Conservation (phyloP, 2,888 invertebrate genomes). For the Cheilosia urbana region DNA sequence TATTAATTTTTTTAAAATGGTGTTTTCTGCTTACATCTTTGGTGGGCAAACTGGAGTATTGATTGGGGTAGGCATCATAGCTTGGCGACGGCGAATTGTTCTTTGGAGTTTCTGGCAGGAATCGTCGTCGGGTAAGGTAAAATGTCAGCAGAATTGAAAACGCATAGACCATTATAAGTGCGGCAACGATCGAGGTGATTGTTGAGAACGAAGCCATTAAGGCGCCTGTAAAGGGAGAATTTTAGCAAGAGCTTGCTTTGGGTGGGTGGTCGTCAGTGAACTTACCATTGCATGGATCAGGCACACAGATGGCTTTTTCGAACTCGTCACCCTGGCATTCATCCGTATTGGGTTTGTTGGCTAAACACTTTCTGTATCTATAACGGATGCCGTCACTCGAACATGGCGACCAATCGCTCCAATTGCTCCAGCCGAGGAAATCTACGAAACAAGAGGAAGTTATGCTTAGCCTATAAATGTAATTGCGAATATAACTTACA, state of each 20-base stretch:
- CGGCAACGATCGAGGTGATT: constrained; percentile 82
- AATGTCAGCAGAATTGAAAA: constrained; percentile 83
- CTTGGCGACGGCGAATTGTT: constrained; percentile 91
- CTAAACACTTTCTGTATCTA: constrained; percentile 88
- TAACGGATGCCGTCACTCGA: constrained; percentile 88
- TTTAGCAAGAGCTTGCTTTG: background rate
- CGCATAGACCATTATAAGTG: constrained; percentile 84
- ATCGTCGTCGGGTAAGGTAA: constrained; percentile 84
- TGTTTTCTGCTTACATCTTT: constrained; percentile 87
- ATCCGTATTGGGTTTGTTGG: constrained; percentile 85
- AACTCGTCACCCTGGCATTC: constrained; percentile 89
- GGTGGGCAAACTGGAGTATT: constrained; percentile 92
- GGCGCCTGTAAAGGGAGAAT: constrained; percentile 76
- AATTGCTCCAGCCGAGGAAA: constrained; percentile 89
- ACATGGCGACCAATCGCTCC: constrained; percentile 90
- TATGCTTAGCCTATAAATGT: background rate
- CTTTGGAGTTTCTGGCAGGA: constrained; percentile 80
- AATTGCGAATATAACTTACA: constrained; percentile 82
- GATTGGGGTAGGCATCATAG: constrained; percentile 92
- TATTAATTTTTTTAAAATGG: constrained; percentile 35
- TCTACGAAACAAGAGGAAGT: constrained; percentile 83
- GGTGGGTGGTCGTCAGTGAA: background rate
- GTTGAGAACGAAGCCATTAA: constrained; percentile 79
- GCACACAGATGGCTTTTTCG: constrained; percentile 88
- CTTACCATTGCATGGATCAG: constrained; percentile 81